Evolutionary conservation across 2,113 vertebrate species (phyloP).

Genomic region (Chaenocephalus aceratus): DNA sequence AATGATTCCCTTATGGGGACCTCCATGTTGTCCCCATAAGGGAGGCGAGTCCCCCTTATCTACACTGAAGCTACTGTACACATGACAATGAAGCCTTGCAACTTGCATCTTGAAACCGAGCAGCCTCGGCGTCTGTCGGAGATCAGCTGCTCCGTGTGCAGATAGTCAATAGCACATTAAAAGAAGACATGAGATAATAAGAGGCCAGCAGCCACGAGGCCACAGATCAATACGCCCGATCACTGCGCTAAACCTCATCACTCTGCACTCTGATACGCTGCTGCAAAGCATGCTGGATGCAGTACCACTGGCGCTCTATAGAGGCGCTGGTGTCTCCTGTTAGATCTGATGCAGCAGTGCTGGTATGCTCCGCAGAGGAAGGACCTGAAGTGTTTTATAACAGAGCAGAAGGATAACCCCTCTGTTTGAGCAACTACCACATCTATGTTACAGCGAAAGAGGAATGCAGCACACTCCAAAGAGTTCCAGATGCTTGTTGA

Average conservation of each 20-base stretch:
- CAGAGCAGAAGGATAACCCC: too few species aligned
- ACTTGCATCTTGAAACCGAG: too few species aligned
- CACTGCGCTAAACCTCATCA: slow-evolving; percentile 23
- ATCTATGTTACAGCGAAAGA: neutral
- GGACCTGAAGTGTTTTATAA: neutral
- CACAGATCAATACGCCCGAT: slow-evolving; percentile 59
- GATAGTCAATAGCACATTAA: slow-evolving; percentile 60
- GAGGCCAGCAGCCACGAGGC: slow-evolving; percentile 18
- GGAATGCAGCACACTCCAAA: neutral
- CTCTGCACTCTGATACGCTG: neutral
- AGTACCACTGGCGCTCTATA: slow-evolving; percentile 21
- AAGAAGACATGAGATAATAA: slow-evolving; percentile 53
- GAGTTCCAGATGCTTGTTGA: neutral
- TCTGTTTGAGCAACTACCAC: neutral
- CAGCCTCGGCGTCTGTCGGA: too few species aligned
- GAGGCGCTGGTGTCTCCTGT: slow-evolving; percentile 50
- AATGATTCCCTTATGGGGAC: too few species aligned
- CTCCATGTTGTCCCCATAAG: too few species aligned
- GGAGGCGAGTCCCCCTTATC: too few species aligned
- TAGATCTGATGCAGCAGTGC: neutral
- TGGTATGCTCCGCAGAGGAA: neutral
- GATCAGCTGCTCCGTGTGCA: neutral
- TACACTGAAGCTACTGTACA: too few species aligned
- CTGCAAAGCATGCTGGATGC: neutral
- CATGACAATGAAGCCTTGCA: too few species aligned